Conservation (phyloP, 2,888 invertebrate species). For the Lasiommata megera region DNA sequence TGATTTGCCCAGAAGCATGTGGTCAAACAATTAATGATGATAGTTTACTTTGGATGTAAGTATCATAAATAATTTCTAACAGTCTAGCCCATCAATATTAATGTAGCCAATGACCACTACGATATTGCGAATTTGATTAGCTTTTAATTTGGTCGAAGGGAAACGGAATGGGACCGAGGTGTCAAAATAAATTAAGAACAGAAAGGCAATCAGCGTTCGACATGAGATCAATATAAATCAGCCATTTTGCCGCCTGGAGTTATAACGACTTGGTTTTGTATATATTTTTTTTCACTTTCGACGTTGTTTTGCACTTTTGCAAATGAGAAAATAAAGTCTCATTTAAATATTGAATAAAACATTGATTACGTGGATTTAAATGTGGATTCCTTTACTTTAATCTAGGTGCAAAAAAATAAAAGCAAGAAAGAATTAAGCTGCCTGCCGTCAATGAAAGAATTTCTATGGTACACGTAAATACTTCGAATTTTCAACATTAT, state of each 20-base stretch:
- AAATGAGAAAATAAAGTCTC: slow-evolving; percentile 10
- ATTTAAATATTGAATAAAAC: slow-evolving; percentile 4
- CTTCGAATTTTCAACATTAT: too few relatives aligned
- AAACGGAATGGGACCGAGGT: slow-evolving; percentile 22
- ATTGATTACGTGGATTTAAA: neutral
- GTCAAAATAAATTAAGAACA: slow-evolving; percentile 33
- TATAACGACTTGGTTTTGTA: slow-evolving; percentile 14
- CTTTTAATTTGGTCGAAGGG: slow-evolving; percentile 20
- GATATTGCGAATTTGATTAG: slow-evolving; percentile 18
- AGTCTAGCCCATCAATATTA: slow-evolving; percentile 9
- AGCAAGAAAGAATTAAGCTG: too few relatives aligned
- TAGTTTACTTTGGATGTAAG: neutral
- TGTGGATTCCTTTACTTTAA: neutral
- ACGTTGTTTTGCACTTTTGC: slow-evolving; percentile 10
- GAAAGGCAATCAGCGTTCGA: slow-evolving; percentile 17
- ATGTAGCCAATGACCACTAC: neutral
- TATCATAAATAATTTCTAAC: slow-evolving; percentile 1
- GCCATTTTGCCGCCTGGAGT: slow-evolving; percentile 15
- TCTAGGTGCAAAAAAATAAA: neutral
- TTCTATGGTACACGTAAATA: too few relatives aligned
- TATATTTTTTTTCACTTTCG: slow-evolving; percentile 19
- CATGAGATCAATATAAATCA: slow-evolving; percentile 23
- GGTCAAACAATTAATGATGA: neutral
- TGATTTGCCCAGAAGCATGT: too few relatives aligned
- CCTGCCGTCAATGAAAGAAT: too few relatives aligned